Conservation (phyloP, 2,113 vertebrate genomes). For the Canis aureus region DNA sequence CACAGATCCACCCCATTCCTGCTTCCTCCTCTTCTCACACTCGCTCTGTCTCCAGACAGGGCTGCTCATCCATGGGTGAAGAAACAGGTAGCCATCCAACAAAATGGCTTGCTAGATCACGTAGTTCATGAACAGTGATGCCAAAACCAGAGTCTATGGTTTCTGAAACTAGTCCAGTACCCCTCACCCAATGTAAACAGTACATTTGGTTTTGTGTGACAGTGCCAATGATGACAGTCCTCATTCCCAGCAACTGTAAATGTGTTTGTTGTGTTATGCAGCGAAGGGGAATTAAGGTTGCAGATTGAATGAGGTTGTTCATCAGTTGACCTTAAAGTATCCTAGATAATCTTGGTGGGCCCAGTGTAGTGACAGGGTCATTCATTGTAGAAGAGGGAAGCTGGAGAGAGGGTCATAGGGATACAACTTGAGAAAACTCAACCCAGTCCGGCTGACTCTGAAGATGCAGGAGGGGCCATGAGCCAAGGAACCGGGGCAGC, state of each 20-base stretch:
- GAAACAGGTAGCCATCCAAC: not conserved
- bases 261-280: not conserved
- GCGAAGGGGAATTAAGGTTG: not conserved
- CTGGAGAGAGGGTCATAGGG: not conserved
- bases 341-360: not conserved
- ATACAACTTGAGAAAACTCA: not conserved
- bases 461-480: not conserved
- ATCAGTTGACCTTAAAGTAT: not conserved
- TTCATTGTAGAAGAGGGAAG: not conserved
- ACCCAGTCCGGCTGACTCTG: no score
- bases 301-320: not conserved
- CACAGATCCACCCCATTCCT: not conserved
- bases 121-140: accelerated
- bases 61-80: not conserved
- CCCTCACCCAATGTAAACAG: not conserved
- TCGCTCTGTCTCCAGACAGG: not conserved
- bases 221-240: not conserved
- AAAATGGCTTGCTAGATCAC: not conserved
- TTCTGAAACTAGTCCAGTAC: no score
- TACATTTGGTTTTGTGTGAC: not conserved
- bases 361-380: not conserved
- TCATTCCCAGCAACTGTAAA: not conserved
- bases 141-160: not conserved
- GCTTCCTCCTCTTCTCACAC: not conserved
- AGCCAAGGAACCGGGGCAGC: accelerated